Evolutionary conservation across 1,140 invertebrate genomes (phyloP), one percentile per base, ranked within the genome.

Genomic region (Drosophila takahashii): DNA sequence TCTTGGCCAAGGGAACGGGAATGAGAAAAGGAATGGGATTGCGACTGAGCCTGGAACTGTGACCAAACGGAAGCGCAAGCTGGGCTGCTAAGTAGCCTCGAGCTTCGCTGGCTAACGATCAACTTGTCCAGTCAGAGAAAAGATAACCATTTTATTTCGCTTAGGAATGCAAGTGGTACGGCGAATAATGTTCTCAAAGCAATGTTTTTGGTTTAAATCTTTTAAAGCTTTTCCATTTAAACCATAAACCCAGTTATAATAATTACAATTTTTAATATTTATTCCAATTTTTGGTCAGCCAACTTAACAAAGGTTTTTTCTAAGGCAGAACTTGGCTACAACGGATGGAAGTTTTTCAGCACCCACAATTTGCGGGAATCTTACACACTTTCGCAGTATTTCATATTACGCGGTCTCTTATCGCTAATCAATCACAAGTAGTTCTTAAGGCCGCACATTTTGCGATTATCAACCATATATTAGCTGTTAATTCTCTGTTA

Each of bases 31-130:
- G 27, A 26, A 52, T 26, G 11, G 4, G 36, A 48, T 45, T 41
- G 15, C 1, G 27, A 42, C 39, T 66, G 22, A 36, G 29, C 32
- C 54, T 42, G 50, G 18, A n/a, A 48, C 52, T 59, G 60, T 48
- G 52, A 71, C 42, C 62, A 51, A 42, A 51, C 83, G 83, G 83
- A 86, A 87, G 61, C 48, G 50, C 83, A 72, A 81, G 78, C 83
- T 87, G 83, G 69, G 66, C 56, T 73, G 75, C 71, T 87, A 87
- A 86, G 79, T 83, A 86, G 83, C 79, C 75, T 62, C 75, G 51
- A 87, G 83, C 37, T 52, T 34, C 60, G 15, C 47, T 72, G 66
- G 65, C 64, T 83, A 81, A 83, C 79, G 83, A 86, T 81, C 76
- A 64, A 85, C 65, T 73, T 85, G 50, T 27, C n/a, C 53, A 62